Base-by-base conservation (phyloP, 2,888 invertebrate genomes). In the Tenthredo mesomela region DNA sequence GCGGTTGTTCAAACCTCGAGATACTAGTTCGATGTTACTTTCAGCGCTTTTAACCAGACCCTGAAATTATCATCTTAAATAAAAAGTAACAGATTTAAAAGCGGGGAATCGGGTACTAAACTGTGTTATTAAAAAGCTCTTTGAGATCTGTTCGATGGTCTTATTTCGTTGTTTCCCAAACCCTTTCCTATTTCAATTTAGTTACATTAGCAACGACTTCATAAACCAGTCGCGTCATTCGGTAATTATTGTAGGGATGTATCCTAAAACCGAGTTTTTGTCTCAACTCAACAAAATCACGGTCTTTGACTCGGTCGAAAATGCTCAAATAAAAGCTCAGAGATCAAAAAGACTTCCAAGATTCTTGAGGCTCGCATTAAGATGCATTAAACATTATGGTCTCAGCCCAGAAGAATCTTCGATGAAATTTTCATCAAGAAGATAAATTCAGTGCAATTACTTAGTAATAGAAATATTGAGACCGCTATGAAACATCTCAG, bases 51-150 rank as follows among this genome's bases (percentile, higher is more conserved):
- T 33, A 6, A 70, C 37, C 33, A 37, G 9, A 37, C 33, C 18
- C 18, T 3, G 70, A 70, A 37, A 70, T 37, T 54, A 54, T 54
- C 1, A n/a, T 37, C 29, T 70, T 33, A 37, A 33, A 33, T 15
- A 70, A 37, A 29, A 70, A 70, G 37, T 21, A 61, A 9, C 25
- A 25, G 10, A 25, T 25, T 7, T 4, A 61, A 61, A 61, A 9
- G 37, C 70, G 37, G 7, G 33, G 37, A 25, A 29, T 40, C n/a
- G 47, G 15, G 3, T 47, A 15, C 47, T 47, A 33, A 67, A 29
- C 29, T 15, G 67, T 73, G 73, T 43, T 25, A 73, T 73, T 43
- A 73, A 73, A 73, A 73, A 73, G 73, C 43, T 43, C 73, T 73
- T 73, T 10, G 21, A 67, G 67, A 33, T 67, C 67, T 7, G 15